Evolutionary conservation across 2,113 vertebrate genomes (phyloP).

Genomic region (Nothoprocta pentlandii): DNA sequence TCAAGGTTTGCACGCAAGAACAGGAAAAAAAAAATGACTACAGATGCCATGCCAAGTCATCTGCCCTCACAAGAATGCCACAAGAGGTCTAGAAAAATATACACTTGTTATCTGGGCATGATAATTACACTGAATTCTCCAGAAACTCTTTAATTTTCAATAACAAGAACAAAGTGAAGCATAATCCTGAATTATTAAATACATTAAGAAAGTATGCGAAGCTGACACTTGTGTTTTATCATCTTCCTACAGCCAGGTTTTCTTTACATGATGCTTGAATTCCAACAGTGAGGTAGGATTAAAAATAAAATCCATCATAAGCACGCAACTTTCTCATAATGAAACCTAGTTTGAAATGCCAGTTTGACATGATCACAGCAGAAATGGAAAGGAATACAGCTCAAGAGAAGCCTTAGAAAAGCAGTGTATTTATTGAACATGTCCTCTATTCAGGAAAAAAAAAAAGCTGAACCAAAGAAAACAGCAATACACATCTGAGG

Average conservation of each 20-base stretch:
- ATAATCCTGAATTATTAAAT: background rate
- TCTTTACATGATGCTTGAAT: conserved; percentile 7
- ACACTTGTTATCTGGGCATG: background rate
- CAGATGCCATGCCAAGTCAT: fast-evolving
- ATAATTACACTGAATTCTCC: background rate
- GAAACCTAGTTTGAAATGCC: background rate
- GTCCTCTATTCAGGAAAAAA: background rate
- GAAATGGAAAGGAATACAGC: background rate
- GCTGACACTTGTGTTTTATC: background rate
- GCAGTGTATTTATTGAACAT: background rate
- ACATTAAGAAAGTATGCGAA: conserved; percentile 7
- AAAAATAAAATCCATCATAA: conserved; percentile 43
- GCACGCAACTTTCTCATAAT: background rate
- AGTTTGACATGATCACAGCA: background rate
- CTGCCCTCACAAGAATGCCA: background rate
- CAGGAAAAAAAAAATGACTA: background rate
- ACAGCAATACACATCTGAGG: conserved; percentile 14
- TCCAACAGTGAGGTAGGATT: conserved; percentile 42
- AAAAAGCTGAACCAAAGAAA: background rate
- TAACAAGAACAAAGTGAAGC: background rate
- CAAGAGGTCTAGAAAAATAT: fast-evolving
- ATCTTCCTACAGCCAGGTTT: conserved; percentile 22
- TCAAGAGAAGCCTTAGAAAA: background rate
- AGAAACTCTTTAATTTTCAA: background rate
- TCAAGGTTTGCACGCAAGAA: fast-evolving